These are phyloP conservation scores for Bellardia pandia DNA, from an alignment of 2,888 invertebrate species.

Conservation along the genomic window DNA sequence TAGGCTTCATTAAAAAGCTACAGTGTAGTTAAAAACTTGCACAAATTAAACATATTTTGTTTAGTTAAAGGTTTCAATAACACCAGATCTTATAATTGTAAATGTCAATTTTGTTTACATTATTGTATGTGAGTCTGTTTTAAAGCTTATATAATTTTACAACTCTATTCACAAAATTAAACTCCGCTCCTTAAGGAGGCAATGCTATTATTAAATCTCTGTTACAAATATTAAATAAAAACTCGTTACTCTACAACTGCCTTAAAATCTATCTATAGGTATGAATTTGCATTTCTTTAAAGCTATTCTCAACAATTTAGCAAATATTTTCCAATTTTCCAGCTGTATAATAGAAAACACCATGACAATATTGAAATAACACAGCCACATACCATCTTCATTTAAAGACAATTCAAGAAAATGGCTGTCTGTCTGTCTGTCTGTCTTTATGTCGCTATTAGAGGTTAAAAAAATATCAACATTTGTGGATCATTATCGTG, in stretches of 20 bases:
- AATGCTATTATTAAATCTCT: neutral
- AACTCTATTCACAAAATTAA: conserved; percentile 3
- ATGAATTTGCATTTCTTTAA: neutral
- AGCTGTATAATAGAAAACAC: neutral
- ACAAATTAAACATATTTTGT: no score
- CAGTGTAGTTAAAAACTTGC: neutral
- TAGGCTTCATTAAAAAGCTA: neutral
- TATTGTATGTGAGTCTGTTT: neutral
- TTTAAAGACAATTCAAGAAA: neutral
- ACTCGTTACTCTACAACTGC: neutral
- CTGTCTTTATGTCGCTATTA: neutral
- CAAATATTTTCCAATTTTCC: neutral
- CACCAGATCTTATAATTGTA: no score
- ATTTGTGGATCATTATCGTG: conserved; percentile 28
- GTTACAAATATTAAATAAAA: neutral
- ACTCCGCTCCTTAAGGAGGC: neutral
- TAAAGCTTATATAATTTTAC: neutral
- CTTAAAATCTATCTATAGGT: neutral
- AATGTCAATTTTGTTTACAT: neutral
- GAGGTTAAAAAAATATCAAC: neutral
- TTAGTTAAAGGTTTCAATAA: no score
- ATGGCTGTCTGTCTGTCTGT: neutral
- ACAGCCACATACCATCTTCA: neutral
- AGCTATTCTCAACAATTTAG: neutral
- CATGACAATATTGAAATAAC: conserved; percentile 13